Evolutionary conservation across 1,140 invertebrate genomes (phyloP), one percentile per base, ranked within the genome.

Genomic region (Apocrypta bakeri): DNA sequence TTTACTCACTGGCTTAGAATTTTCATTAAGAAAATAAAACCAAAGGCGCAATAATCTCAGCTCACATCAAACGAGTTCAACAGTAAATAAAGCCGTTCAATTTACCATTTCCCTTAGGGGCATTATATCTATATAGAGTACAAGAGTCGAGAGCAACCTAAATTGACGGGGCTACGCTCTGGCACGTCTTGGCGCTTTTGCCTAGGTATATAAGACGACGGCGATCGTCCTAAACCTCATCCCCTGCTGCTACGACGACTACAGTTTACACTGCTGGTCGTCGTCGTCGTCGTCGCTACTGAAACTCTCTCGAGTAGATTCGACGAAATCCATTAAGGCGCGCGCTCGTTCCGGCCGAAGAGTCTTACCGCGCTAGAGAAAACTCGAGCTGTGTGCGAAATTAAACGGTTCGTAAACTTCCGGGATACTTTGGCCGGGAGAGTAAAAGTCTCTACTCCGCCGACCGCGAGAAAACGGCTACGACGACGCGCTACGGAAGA

Each of bases 401-500:
- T 84, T 84, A 82, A 84, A 82, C 79, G 80, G 72, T 82, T 82
- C 84, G 84, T 84, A 79, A 84, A 82, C 83, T 84, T 84, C 78
- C 83, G 83, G 64, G 79, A 79, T 84, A 74, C 82, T 79, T 61
- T 77, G 81, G 74, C 74, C 69, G 9, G 48, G 40, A 33, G 56
- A 73, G 56, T 73, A 75, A 81, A 74, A 81, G 69, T 64, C 69
- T 29, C 11, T 12, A 17, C 25, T 48, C 63, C 17, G 0, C 1
- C 76, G 42, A 78, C 68, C 66, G 77, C 64, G 63, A 69, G 77
- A 68, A 42, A 66, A 69, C 14, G 24, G 11, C 63, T 3, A 6
- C 17, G 48, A 2, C 21, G 48, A 56, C 75, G 21, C 33, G 37
- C 1, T 9, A 2, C 25, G 33, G 33, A n/a, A 17, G 14, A 40